These are phyloP conservation scores for Pelobates fuscus DNA, from an alignment of 2,113 vertebrate species.

Conservation along the genomic window DNA sequence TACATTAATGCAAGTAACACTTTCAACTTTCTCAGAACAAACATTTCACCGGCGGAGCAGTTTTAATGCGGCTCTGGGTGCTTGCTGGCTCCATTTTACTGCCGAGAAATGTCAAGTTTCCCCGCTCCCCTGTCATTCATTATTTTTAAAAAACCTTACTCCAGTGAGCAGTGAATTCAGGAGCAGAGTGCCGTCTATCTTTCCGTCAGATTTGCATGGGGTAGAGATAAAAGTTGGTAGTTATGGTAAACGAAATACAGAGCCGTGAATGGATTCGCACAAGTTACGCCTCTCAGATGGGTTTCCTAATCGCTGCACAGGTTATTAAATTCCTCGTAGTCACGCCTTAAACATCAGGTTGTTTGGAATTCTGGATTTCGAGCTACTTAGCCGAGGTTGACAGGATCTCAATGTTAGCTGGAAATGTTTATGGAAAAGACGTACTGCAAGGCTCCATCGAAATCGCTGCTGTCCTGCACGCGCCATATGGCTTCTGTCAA, in stretches of 20 bases:
- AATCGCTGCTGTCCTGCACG: too few species aligned
- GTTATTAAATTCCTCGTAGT: background rate
- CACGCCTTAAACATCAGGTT: background rate
- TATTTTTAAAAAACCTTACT: constrained; percentile 11
- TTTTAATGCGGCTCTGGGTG: constrained; percentile 43
- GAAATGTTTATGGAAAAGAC: too few species aligned
- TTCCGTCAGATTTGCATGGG: background rate
- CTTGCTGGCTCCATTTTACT: constrained; percentile 37
- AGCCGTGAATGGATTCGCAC: background rate
- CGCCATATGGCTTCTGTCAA: too few species aligned
- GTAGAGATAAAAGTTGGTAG: background rate
- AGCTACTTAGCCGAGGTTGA: too few species aligned
- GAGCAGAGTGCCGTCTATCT: background rate
- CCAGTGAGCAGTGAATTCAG: constrained; percentile 7
- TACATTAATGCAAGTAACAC: constrained; percentile 44
- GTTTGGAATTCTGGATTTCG: too few species aligned
- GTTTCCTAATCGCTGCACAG: background rate
- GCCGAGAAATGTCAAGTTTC: constrained; percentile 39
- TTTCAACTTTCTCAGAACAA: constrained; percentile 43
- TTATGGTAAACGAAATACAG: background rate
- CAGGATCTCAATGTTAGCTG: too few species aligned
- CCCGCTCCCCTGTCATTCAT: constrained; percentile 1
- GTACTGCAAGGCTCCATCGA: too few species aligned
- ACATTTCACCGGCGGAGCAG: constrained; percentile 38
- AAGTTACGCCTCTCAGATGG: background rate